Conservation (phyloP, 2,888 invertebrate genomes). For the Rutpela maculata region DNA sequence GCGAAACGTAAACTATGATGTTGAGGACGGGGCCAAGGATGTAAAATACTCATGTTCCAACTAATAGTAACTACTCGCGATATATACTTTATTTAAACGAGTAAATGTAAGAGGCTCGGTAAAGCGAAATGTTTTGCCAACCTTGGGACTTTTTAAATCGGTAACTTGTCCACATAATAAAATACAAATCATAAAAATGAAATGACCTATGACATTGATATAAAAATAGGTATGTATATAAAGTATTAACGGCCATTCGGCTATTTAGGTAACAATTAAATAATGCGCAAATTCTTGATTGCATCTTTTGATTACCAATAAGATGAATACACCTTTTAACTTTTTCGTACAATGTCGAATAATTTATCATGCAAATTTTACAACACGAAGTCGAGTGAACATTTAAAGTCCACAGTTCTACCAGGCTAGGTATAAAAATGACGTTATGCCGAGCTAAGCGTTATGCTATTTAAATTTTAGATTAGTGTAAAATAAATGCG, state of each 20-base stretch:
- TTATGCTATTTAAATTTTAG: not conserved
- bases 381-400: not conserved
- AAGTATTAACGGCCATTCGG: not conserved
- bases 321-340: conserved; percentile 7
- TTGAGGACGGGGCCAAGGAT: no score
- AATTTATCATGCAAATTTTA: conserved; percentile 28
- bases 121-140: not conserved
- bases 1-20: no score
- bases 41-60: no score
- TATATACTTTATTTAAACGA: no score
- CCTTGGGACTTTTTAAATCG: not conserved
- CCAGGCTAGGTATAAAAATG: not conserved
- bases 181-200: not conserved
- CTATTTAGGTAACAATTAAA: not conserved
- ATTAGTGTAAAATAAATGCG: conserved; percentile 5
- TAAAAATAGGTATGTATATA: not conserved
- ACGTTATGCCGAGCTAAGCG: no score
- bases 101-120: no score
- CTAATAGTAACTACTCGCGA: no score
- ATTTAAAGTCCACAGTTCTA: not conserved
- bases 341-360: conserved; percentile 14
- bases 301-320: not conserved
- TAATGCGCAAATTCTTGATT: not conserved
- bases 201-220: not conserved
- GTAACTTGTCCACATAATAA: not conserved